phyloP scores from a whole-genome alignment of 2,797 vertebrate genomes.

The Characodon lateralis region DNA sequence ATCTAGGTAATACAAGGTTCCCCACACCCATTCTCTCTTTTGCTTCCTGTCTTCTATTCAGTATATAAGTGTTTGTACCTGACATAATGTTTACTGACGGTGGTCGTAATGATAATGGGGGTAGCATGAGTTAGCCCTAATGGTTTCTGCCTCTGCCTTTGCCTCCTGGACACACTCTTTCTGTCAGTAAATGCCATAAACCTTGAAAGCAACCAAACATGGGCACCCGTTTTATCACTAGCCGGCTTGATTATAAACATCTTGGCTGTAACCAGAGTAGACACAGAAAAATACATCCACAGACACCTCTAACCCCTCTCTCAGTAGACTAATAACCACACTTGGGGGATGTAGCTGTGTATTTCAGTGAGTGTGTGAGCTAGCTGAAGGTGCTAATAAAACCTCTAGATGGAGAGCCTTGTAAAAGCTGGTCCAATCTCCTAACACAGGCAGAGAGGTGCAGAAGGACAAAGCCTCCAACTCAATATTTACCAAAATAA shows the following conservation, averaged over 20 bases:
- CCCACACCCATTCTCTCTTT: conserved; percentile 4
- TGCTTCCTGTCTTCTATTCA: conserved; percentile 35
- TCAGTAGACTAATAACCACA: conserved; percentile 67
- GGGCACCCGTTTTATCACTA: conserved; percentile 61
- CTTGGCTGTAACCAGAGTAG: conserved; percentile 50
- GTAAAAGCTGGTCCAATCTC: conserved; percentile 64
- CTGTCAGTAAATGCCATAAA: conserved; percentile 62
- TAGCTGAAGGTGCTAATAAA: conserved; percentile 77
- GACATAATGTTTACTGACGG: conserved; percentile 38
- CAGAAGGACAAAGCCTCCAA: conserved; percentile 69
- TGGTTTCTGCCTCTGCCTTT: conserved; percentile 32
- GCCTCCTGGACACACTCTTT: conserved; percentile 29
- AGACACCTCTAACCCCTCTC: conserved; percentile 49
- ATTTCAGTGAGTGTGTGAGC: conserved; percentile 43
- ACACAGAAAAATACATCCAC: conserved; percentile 31
- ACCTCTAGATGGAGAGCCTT: conserved; percentile 67
- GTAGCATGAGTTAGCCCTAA: conserved; percentile 10
- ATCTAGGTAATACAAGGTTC: conserved; percentile 3
- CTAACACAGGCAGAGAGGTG: conserved; percentile 59
- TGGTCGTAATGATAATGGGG: conserved; percentile 49
- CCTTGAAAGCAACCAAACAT: conserved; percentile 57
- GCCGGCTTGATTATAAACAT: conserved; percentile 71
- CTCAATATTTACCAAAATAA: conserved; percentile 69
- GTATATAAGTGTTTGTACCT: conserved; percentile 14
- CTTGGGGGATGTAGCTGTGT: conserved; percentile 27